A percentile compares a stretch with the other conserved stretches of the same genome.
phyloP scores from a whole-genome alignment of 2,888 invertebrate species.

The Gastrophysa polygoni region DNA sequence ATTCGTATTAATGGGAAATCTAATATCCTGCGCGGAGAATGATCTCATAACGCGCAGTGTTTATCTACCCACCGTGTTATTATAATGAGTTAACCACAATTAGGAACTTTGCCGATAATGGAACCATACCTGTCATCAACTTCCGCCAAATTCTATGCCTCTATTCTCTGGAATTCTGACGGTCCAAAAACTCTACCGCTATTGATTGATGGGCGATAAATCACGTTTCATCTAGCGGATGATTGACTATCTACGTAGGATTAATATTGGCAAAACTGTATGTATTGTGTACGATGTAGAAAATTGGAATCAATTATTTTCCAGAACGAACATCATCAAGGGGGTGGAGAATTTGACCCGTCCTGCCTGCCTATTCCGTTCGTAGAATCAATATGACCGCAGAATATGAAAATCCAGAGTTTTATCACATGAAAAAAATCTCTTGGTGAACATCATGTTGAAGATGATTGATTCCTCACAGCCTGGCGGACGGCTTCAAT shows the following conservation, averaged over 20 bases:
- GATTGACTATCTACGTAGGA: neutral
- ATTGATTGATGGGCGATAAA: constrained; percentile 14
- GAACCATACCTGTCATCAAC: constrained; percentile 39
- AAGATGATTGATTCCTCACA: too few relatives aligned
- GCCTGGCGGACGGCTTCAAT: too few relatives aligned
- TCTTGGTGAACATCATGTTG: too few relatives aligned
- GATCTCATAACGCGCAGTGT: constrained; percentile 44
- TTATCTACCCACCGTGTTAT: constrained; percentile 53
- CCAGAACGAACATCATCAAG: too few relatives aligned
- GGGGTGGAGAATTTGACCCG: too few relatives aligned
- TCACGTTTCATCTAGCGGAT: neutral
- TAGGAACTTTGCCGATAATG: constrained; percentile 45
- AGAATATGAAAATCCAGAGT: too few relatives aligned
- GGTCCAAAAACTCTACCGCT: constrained; percentile 3
- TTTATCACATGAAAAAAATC: too few relatives aligned
- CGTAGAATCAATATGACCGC: too few relatives aligned
- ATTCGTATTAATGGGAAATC: constrained; percentile 57
- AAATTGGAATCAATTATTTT: too few relatives aligned
- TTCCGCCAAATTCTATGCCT: constrained; percentile 18
- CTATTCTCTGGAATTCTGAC: constrained; percentile 1
- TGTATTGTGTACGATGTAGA: too few relatives aligned
- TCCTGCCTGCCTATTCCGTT: too few relatives aligned
- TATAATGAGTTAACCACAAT: constrained; percentile 54
- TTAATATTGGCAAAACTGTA: neutral
- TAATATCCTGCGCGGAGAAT: constrained; percentile 51